These are phyloP conservation scores for Plecturocebus donacophilus DNA, from an alignment of 2,113 vertebrate species.

Conservation along the genomic window DNA sequence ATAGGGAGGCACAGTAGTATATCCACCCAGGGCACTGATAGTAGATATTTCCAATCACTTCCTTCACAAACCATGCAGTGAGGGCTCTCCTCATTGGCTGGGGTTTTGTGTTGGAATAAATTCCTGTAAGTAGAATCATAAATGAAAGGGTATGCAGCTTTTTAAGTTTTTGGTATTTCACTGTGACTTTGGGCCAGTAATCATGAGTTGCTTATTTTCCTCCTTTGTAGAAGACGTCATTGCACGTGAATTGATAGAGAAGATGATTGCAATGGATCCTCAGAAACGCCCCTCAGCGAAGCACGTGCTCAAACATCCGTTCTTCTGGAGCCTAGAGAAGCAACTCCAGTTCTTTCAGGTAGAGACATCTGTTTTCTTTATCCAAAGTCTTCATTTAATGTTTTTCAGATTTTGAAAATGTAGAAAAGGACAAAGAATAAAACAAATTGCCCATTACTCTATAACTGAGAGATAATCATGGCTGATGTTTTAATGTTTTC, in stretches of 20 bases:
- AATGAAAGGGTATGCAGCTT: not conserved
- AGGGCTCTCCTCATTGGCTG: not conserved
- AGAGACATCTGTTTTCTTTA: not conserved
- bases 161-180: not conserved
- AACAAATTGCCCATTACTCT: not conserved
- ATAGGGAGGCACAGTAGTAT: accelerated
- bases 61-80: not conserved
- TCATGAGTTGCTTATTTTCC: not conserved
- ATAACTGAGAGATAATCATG: not conserved
- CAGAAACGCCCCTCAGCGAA: constrained; percentile 92
- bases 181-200: not conserved
- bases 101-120: not conserved
- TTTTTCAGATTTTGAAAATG: not conserved
- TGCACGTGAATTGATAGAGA: constrained; percentile 92
- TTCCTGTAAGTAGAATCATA: not conserved
- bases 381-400: not conserved
- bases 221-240: constrained; percentile 89
- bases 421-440: not conserved
- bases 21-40: not conserved
- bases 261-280: constrained; percentile 95
- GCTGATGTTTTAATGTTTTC: not conserved
- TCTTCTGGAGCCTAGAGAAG: constrained; percentile 97
- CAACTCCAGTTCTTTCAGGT: constrained; percentile 99
- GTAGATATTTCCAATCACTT: accelerated
- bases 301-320: constrained; percentile 94